Conservation (phyloP, 2,888 invertebrate species). For the Podabrus alpinus region DNA sequence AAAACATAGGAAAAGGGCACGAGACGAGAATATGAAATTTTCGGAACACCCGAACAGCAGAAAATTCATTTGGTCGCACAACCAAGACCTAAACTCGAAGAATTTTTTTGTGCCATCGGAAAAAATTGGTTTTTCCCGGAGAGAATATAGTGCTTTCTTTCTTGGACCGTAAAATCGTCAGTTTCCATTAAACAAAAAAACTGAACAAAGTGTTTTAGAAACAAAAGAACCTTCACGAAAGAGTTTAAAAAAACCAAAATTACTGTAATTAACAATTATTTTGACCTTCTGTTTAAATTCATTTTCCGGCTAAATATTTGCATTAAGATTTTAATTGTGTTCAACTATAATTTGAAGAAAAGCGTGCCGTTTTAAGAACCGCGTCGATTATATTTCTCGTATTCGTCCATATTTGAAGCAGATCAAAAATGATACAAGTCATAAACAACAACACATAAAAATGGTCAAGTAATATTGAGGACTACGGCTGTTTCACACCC, state of each 20-base stretch:
- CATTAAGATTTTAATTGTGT: background rate
- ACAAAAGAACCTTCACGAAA: conserved; percentile 5
- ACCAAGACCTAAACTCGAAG: too few species aligned
- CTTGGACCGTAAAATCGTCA: background rate
- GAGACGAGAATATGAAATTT: too few species aligned
- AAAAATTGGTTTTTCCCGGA: too few species aligned
- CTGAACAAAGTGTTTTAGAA: background rate
- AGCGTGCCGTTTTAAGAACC: background rate
- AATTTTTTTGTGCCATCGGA: too few species aligned
- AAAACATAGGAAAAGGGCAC: too few species aligned
- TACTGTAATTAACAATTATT: conserved; percentile 20
- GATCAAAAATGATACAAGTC: too few species aligned
- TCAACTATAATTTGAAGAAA: background rate
- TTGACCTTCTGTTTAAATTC: conserved; percentile 18
- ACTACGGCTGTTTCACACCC: too few species aligned
- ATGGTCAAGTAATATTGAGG: too few species aligned
- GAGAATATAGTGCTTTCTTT: background rate
- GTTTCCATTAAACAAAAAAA: background rate
- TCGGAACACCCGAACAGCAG: too few species aligned
- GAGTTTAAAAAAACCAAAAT: conserved; percentile 11
- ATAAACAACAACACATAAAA: too few species aligned
- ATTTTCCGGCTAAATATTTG: conserved; percentile 12
- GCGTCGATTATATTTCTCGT: background rate
- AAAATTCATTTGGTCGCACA: too few species aligned
- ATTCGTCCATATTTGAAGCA: too few species aligned